Evolutionary conservation across 2,888 invertebrate species (phyloP).

Genomic region (Eristalinus sepulchralis): DNA sequence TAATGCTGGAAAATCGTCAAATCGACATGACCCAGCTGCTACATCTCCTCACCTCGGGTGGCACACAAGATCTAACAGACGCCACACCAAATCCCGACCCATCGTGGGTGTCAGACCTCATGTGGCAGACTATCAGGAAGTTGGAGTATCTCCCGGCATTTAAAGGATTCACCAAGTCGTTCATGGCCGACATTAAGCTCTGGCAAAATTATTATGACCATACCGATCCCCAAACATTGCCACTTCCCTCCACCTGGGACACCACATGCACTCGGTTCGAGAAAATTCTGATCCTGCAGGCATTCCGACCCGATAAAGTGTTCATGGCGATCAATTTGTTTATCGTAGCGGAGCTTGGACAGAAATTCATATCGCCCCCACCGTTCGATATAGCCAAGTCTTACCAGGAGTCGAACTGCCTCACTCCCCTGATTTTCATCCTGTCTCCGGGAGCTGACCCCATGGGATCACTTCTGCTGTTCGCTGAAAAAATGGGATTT

Average conservation of each 20-base stretch:
- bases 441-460: conserved; percentile 96
- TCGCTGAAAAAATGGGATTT: conserved; percentile 90
- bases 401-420: conserved; percentile 89
- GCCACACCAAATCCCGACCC: conserved; percentile 86
- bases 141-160: conserved; percentile 86
- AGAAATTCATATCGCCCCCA: conserved; percentile 92
- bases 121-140: conserved; percentile 92
- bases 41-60: conserved; percentile 86
- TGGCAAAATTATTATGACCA: conserved; percentile 87
- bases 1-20: conserved; percentile 84
- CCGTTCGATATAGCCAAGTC: conserved; percentile 91
- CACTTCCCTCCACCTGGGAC: conserved; percentile 86
- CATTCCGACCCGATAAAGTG: conserved; percentile 92
- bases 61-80: conserved; percentile 66
- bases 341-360: conserved; percentile 86
- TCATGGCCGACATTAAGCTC: conserved; percentile 81
- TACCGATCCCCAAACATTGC: conserved; percentile 85
- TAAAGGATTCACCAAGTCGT: conserved; percentile 84
- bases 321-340: conserved; percentile 90
- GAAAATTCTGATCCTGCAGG: conserved; percentile 89
- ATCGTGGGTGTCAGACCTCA: conserved; percentile 89
- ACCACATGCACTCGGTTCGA: conserved; percentile 86
- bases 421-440: conserved; percentile 92
- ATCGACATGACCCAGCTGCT: conserved; percentile 87
- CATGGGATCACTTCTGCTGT: conserved; percentile 81